phyloP scores from a whole-genome alignment of 2,113 vertebrate species.

The Podocnemis expansa region DNA sequence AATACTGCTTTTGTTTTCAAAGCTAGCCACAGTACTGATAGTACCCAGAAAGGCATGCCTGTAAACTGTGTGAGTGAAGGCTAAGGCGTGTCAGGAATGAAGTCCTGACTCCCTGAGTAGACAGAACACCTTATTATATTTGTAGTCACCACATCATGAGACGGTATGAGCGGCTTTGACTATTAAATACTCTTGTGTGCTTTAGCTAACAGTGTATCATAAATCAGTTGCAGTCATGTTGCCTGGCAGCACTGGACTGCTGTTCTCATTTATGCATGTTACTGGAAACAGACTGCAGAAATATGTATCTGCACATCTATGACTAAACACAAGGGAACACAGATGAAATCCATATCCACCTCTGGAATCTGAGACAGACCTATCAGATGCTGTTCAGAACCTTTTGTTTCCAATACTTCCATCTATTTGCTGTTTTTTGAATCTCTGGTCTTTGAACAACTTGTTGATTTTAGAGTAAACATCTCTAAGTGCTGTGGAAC shows the following conservation, averaged over 20 bases:
- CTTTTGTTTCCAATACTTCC: too few species aligned
- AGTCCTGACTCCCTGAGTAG: neutral
- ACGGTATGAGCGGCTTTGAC: neutral
- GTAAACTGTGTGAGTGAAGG: neutral
- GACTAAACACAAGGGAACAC: neutral
- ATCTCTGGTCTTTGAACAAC: too few species aligned
- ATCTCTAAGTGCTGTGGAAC: too few species aligned
- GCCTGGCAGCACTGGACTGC: neutral
- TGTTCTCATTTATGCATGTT: fast-evolving
- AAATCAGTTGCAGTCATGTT: neutral
- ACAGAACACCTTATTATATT: neutral
- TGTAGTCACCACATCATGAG: neutral
- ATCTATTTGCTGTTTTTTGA: too few species aligned
- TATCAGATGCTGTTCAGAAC: neutral
- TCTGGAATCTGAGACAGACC: neutral
- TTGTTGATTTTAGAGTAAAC: too few species aligned
- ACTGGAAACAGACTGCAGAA: neutral
- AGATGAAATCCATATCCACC: fast-evolving
- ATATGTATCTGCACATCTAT: neutral
- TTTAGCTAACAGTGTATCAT: neutral
- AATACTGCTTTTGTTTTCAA: neutral
- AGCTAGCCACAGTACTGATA: neutral
- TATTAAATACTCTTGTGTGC: neutral
- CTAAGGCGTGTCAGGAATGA: neutral
- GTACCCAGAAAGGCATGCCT: neutral